A percentile compares a stretch with the other conserved stretches of the same genome.
phyloP scores from a whole-genome alignment of 1,140 invertebrate species.

The Notospermus geniculatus region DNA sequence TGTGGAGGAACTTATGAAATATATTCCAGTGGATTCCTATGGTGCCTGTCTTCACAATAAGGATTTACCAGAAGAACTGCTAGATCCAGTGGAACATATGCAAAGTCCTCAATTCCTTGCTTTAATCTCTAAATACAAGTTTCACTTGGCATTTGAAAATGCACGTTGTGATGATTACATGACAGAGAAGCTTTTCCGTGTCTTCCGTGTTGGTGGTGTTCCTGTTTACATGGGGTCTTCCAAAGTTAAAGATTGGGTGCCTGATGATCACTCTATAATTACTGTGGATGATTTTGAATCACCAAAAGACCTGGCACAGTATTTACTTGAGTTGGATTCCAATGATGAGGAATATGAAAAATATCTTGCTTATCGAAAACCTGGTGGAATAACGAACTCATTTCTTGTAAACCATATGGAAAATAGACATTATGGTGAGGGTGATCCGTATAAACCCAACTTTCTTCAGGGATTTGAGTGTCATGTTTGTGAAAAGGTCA shows the following conservation, averaged over 20 bases:
- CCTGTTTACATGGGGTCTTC: constrained; percentile 29
- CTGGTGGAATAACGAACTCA: constrained; percentile 27
- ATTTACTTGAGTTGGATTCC: constrained; percentile 32
- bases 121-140: constrained; percentile 37
- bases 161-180: constrained; percentile 28
- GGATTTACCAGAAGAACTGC: constrained; percentile 27
- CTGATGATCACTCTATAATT: constrained; percentile 31
- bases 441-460: constrained; percentile 23
- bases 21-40: constrained; percentile 57
- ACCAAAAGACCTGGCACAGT: constrained; percentile 36
- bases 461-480: constrained; percentile 37
- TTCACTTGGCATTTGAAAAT: constrained; percentile 38
- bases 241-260: constrained; percentile 31
- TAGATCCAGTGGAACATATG: constrained; percentile 25
- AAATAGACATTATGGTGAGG: constrained; percentile 29
- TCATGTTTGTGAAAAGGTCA: constrained; percentile 29
- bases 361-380: constrained; percentile 34
- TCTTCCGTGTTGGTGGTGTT: constrained; percentile 28
- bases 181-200: constrained; percentile 33
- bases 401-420: constrained; percentile 27
- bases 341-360: constrained; percentile 43
- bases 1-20: constrained; percentile 71
- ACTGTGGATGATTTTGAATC: constrained; percentile 37
- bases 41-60: constrained; percentile 37
- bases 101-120: constrained; percentile 28